Percentiles rank a stretch among this genome's conserved stretches.
Conservation (phyloP, 1,140 invertebrate species). For the Drosophila azteca region DNA sequence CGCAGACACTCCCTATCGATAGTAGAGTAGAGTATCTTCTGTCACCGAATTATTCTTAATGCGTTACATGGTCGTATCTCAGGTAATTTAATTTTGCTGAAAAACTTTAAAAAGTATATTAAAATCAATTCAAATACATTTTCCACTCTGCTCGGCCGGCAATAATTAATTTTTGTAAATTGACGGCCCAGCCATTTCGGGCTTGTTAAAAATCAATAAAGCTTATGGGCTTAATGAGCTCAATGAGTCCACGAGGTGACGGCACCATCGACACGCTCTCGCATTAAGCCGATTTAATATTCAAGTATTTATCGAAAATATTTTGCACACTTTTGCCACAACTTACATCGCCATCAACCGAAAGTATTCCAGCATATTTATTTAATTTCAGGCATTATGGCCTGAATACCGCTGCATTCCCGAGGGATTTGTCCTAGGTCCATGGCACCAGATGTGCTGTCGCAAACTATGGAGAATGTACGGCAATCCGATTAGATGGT, state of each 20-base stretch:
- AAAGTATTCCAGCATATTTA: conserved; percentile 40
- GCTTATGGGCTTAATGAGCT: conserved; percentile 63
- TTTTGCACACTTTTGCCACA: background rate
- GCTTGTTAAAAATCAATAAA: conserved; percentile 70
- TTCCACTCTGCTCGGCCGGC: conserved; percentile 27
- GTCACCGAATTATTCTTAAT: conserved; percentile 25
- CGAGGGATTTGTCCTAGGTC: conserved; percentile 30
- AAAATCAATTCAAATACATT: conserved; percentile 53
- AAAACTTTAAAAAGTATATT: conserved; percentile 28
- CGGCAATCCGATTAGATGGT: background rate
- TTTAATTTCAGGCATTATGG: conserved; percentile 44
- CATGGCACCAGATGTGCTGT: conserved; percentile 8
- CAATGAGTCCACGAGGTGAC: conserved; percentile 21
- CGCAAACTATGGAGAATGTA: conserved; percentile 11
- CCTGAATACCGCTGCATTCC: conserved; percentile 2
- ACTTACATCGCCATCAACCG: conserved; percentile 32
- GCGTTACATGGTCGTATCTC: background rate
- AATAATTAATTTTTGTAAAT: conserved; percentile 65
- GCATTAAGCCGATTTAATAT: conserved; percentile 56
- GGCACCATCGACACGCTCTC: background rate
- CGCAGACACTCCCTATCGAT: background rate
- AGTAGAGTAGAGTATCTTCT: background rate
- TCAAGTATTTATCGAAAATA: conserved; percentile 53
- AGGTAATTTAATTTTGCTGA: background rate
- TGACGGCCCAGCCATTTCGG: conserved; percentile 29